phyloP scores from a whole-genome alignment of 2,888 invertebrate species.

The Hartigia nigra region DNA sequence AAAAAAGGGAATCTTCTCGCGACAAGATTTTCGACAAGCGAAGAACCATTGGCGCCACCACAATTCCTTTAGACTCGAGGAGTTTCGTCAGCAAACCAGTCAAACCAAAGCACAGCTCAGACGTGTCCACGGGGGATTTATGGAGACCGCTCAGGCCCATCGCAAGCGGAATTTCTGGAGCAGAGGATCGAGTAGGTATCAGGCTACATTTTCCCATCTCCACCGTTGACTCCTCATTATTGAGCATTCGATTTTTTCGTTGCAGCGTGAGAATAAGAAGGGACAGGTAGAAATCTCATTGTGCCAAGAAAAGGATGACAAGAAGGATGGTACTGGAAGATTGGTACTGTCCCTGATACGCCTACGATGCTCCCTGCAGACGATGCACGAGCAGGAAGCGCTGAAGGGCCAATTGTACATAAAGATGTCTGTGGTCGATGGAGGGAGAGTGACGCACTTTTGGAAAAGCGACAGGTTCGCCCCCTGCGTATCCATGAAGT shows the following conservation, averaged over 20 bases:
- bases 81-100: slow-evolving; percentile 73
- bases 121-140: slow-evolving; percentile 76
- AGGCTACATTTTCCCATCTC: slow-evolving; percentile 8
- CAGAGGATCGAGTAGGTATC: slow-evolving; percentile 66
- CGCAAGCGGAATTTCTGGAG: slow-evolving; percentile 73
- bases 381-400: slow-evolving; percentile 79
- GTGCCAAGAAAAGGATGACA: slow-evolving; percentile 72
- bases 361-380: slow-evolving; percentile 75
- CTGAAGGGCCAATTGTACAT: slow-evolving; percentile 79
- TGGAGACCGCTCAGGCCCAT: slow-evolving; percentile 77
- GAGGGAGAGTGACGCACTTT: slow-evolving; percentile 69
- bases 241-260: slow-evolving; percentile 33
- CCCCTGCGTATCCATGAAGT: slow-evolving; percentile 82
- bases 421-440: slow-evolving; percentile 81
- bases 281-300: slow-evolving; percentile 76
- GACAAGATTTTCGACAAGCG: slow-evolving; percentile 71
- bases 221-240: slow-evolving; percentile 14
- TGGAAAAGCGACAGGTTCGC: slow-evolving; percentile 82
- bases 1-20: slow-evolving; percentile 67
- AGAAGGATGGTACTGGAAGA: slow-evolving; percentile 73
- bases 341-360: slow-evolving; percentile 74
- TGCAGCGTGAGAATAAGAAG: slow-evolving; percentile 76
- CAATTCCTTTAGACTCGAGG: slow-evolving; percentile 75
- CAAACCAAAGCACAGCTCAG: slow-evolving; percentile 65
- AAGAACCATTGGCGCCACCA: slow-evolving; percentile 76